Evolutionary conservation across 2,797 vertebrate genomes (phyloP).

Genomic region (Catostomus latipinnis): DNA sequence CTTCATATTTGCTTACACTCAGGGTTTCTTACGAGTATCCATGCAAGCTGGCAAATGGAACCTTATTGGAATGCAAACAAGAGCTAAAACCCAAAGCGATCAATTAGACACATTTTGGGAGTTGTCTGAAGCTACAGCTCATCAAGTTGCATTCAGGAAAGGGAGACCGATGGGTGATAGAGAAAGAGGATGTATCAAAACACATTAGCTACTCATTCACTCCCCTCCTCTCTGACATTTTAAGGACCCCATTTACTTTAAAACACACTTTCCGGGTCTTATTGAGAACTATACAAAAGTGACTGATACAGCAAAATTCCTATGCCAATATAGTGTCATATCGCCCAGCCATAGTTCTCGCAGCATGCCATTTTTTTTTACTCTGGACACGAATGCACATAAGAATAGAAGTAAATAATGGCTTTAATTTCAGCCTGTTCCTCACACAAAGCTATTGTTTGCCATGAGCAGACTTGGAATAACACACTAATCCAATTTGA

Average conservation of each 20-base stretch:
- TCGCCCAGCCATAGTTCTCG: too few relatives aligned
- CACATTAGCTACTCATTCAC: conserved; percentile 67
- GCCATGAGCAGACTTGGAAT: too few relatives aligned
- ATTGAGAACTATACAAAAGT: background rate
- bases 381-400: too few relatives aligned
- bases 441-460: too few relatives aligned
- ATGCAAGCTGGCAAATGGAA: conserved; percentile 34
- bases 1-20: conserved; percentile 40
- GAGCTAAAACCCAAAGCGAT: conserved; percentile 38
- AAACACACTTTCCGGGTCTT: background rate
- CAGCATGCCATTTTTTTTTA: too few relatives aligned
- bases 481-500: too few relatives aligned
- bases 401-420: too few relatives aligned
- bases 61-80: conserved; percentile 38
- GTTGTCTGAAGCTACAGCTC: conserved; percentile 42
- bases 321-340: too few relatives aligned
- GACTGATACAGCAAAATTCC: background rate
- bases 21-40: conserved; percentile 49
- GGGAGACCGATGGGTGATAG: conserved; percentile 22
- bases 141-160: conserved; percentile 55
- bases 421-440: too few relatives aligned
- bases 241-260: conserved; percentile 54
- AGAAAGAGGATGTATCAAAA: conserved; percentile 52
- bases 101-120: conserved; percentile 47
- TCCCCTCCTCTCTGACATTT: conserved; percentile 67